Evolutionary conservation across 1,140 invertebrate species (phyloP).

Genomic region (Euwallacea fornicatus): DNA sequence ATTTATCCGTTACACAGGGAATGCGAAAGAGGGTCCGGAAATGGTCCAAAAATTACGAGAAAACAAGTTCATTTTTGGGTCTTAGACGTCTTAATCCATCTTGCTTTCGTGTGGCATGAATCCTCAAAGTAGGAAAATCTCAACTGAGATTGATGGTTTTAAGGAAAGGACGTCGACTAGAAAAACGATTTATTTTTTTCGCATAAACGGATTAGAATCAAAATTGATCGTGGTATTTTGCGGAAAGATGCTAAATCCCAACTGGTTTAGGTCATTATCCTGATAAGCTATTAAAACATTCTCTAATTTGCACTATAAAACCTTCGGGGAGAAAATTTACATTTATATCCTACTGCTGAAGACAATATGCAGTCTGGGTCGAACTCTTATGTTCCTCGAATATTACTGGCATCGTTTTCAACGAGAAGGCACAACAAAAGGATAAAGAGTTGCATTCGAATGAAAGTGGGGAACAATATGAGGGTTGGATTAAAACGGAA

Average conservation of each 20-base stretch:
- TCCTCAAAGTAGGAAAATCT: constrained; percentile 4
- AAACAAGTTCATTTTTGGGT: constrained; percentile 7
- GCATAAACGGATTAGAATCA: constrained; percentile 3
- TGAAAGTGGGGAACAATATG: constrained; percentile 9
- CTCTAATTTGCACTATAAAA: too few relatives aligned
- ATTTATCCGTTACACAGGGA: neutral
- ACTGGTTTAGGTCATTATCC: too few relatives aligned
- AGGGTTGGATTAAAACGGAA: constrained; percentile 11
- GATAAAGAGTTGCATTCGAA: constrained; percentile 17
- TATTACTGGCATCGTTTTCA: constrained; percentile 2
- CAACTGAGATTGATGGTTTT: neutral
- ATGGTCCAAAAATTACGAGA: neutral
- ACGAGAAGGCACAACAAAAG: constrained; percentile 8
- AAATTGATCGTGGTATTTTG: neutral
- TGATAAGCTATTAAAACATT: too few relatives aligned
- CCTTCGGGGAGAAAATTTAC: too few relatives aligned
- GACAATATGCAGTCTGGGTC: too few relatives aligned
- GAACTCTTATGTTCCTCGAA: too few relatives aligned
- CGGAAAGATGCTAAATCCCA: too few relatives aligned
- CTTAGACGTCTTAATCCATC: constrained; percentile 5
- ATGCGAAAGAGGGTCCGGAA: neutral
- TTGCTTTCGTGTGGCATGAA: neutral
- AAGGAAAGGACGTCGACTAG: neutral
- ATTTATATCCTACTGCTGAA: too few relatives aligned
- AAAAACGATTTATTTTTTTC: constrained; percentile 2